Percentiles rank a stretch among this genome's conserved stretches.
Evolutionary conservation across 2,797 vertebrate genomes (phyloP).

Genomic region (Hafferia zeledoni): DNA sequence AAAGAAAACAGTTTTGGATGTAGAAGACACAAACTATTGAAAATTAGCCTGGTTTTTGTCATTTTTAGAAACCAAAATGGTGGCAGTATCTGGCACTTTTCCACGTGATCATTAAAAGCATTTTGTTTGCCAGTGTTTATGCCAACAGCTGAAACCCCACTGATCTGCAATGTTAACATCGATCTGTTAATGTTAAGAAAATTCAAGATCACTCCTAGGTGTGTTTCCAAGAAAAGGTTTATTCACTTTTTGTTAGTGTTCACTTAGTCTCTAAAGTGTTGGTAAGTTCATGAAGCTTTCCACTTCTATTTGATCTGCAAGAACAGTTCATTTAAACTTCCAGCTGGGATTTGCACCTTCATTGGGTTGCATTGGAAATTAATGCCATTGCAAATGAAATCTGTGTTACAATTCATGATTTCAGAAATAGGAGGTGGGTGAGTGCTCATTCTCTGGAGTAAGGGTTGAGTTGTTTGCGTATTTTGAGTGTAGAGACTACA

Average conservation of each 20-base stretch:
- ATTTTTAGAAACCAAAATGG: conserved; percentile 4
- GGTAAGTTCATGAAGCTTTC: not conserved
- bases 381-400: not conserved
- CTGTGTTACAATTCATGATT: not conserved
- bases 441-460: not conserved
- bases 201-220: not conserved
- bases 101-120: conserved; percentile 4
- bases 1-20: not conserved
- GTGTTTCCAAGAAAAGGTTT: not conserved
- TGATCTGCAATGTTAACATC: not conserved
- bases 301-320: not conserved
- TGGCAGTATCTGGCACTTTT: not conserved
- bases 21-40: not conserved
- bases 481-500: not conserved
- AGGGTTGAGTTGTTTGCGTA: not conserved
- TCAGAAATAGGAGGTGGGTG: not conserved
- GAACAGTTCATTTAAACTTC: conserved; percentile 1
- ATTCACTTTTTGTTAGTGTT: not conserved
- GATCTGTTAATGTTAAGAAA: not conserved
- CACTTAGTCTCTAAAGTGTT: not conserved
- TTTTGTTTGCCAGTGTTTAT: not conserved
- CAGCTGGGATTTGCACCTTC: not conserved
- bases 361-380: not conserved
- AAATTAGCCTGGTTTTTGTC: not conserved
- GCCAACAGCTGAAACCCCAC: not conserved